Conservation (phyloP, 2,113 vertebrate species). For the Neodon shergylaensis region DNA sequence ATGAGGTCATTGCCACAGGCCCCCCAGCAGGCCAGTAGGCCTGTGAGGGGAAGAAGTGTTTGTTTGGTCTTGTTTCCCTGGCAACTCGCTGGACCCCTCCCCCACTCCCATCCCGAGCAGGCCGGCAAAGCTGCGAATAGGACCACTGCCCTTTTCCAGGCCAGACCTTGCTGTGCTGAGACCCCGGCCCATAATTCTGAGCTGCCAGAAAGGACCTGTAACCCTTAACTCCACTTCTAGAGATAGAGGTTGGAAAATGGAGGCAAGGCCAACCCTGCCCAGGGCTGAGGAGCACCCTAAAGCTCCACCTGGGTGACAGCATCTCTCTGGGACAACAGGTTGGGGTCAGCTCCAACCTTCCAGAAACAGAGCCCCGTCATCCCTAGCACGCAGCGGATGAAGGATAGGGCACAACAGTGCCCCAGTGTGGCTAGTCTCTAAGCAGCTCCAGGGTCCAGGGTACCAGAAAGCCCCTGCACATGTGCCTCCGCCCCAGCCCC, state of each 20-base stretch:
- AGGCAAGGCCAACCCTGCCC: background rate
- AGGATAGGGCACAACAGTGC: background rate
- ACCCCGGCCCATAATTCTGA: background rate
- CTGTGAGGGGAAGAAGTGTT: conserved; percentile 56
- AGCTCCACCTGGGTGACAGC: background rate
- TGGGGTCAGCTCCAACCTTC: background rate
- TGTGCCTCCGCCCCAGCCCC: background rate
- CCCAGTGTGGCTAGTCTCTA: background rate
- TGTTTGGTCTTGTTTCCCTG: conserved; percentile 74
- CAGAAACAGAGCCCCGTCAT: background rate
- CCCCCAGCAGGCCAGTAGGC: background rate
- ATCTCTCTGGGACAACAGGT: background rate
- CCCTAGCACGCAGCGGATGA: background rate
- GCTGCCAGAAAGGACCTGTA: background rate
- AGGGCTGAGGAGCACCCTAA: background rate
- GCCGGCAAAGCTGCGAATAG: background rate
- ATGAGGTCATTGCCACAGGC: conserved; percentile 75
- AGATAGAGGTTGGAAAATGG: background rate
- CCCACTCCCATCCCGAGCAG: background rate
- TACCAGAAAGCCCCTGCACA: background rate
- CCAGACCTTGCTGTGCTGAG: background rate
- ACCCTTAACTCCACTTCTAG: background rate
- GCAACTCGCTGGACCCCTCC: conserved; percentile 68
- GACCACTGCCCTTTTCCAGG: background rate
- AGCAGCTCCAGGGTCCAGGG: background rate